A percentile compares a stretch with the other conserved stretches of the same genome.
These are phyloP conservation scores for Scaptomyza pallida DNA, from an alignment of 1,140 invertebrate genomes.

Conservation along the genomic window DNA sequence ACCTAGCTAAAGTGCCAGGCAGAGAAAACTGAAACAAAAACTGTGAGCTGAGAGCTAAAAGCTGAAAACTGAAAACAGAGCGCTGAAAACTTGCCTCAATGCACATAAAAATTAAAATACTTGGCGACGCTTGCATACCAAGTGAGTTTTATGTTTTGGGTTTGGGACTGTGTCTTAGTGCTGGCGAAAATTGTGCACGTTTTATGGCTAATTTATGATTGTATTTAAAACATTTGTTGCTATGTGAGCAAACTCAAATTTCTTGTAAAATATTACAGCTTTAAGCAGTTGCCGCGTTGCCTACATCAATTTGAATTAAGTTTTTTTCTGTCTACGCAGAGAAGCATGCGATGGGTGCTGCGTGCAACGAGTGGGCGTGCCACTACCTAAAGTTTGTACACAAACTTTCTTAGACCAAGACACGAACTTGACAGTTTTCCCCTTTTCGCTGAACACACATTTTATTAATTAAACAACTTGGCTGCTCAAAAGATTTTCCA, in stretches of 20 bases:
- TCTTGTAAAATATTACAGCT: conserved; percentile 44
- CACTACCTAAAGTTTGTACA: conserved; percentile 46
- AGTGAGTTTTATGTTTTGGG: conserved; percentile 6
- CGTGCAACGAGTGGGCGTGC: conserved; percentile 28
- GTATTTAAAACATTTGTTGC: conserved; percentile 16
- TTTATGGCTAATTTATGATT: conserved; percentile 72
- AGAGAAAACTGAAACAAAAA: conserved; percentile 29
- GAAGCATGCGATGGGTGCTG: conserved; percentile 4
- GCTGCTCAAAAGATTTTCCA: conserved; percentile 74
- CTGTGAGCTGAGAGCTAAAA: conserved; percentile 22
- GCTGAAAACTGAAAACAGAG: conserved; percentile 20
- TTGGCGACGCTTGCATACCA: conserved; percentile 65
- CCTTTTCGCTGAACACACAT: conserved; percentile 37
- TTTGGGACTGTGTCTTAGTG: not conserved
- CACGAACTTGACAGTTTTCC: conserved; percentile 72
- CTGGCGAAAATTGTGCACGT: conserved; percentile 46
- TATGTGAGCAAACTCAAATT: conserved; percentile 1
- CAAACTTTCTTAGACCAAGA: conserved; percentile 65
- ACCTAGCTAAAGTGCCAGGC: conserved; percentile 58
- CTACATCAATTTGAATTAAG: conserved; percentile 36
- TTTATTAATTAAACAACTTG: conserved; percentile 82
- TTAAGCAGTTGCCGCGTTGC: conserved; percentile 33
- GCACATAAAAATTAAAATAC: conserved; percentile 78
- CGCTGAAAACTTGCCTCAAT: conserved; percentile 59
- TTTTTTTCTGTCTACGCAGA: conserved; percentile 36